phyloP scores from a whole-genome alignment of 2,797 vertebrate species.

The Carduelis carduelis region DNA sequence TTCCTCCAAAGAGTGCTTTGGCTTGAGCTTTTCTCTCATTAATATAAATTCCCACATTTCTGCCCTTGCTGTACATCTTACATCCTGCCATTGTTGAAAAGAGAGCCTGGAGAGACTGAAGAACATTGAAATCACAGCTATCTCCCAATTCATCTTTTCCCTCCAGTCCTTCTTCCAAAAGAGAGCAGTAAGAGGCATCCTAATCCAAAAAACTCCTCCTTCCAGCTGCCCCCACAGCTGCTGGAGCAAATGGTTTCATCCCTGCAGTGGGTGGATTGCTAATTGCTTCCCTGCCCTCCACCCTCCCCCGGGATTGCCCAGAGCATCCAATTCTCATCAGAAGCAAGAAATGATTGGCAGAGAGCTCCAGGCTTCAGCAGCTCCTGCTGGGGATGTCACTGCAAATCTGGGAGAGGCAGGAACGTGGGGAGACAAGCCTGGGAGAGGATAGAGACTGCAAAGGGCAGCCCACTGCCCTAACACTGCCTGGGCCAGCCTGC shows the following conservation, averaged over 20 bases:
- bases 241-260: neutral
- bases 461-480: neutral
- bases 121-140: neutral
- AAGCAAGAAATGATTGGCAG: neutral
- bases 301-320: neutral
- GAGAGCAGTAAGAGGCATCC: neutral
- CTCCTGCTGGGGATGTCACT: conserved; percentile 20
- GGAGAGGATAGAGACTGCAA: neutral
- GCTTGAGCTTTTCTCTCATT: neutral
- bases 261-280: neutral
- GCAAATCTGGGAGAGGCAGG: neutral
- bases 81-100: neutral
- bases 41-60: neutral
- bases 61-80: neutral
- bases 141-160: neutral
- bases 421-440: neutral
- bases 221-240: neutral
- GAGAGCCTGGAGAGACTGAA: neutral
- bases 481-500: neutral
- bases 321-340: neutral
- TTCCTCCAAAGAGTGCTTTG: neutral
- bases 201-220: neutral
- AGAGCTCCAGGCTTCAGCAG: neutral
- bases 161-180: neutral
- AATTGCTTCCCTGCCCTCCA: neutral